These are phyloP conservation scores for Coleophora deauratella DNA, from an alignment of 2,888 invertebrate genomes.

Conservation along the genomic window DNA sequence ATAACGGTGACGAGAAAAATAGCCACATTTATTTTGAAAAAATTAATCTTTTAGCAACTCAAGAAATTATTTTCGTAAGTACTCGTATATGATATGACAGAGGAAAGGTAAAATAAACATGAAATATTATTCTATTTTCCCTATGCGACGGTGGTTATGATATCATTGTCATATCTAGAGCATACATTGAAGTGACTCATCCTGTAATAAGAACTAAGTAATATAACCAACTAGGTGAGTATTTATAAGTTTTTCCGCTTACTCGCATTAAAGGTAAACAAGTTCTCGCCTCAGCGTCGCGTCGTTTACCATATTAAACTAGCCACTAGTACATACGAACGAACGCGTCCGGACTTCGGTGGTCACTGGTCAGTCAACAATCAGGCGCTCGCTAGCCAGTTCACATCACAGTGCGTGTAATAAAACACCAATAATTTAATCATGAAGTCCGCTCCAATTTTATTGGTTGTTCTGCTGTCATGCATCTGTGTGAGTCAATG, in stretches of 20 bases:
- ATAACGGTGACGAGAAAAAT: too few relatives aligned
- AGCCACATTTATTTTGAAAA: too few relatives aligned
- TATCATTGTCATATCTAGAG: too few relatives aligned
- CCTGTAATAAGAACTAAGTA: too few relatives aligned
- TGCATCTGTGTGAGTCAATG: slow-evolving; percentile 40
- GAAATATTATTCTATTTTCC: too few relatives aligned
- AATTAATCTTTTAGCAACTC: too few relatives aligned
- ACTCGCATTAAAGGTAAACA: slow-evolving; percentile 35
- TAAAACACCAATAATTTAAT: not conserved
- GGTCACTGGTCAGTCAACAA: slow-evolving; percentile 26
- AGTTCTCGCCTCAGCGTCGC: slow-evolving; percentile 21
- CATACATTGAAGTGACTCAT: too few relatives aligned
- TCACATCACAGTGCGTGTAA: slow-evolving; percentile 23
- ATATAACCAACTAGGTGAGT: too few relatives aligned
- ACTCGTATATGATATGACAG: too few relatives aligned
- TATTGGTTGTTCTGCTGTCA: slow-evolving; percentile 41
- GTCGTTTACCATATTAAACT: slow-evolving; percentile 11
- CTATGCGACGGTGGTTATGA: too few relatives aligned
- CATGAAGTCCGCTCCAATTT: slow-evolving; percentile 47
- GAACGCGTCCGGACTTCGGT: not conserved
- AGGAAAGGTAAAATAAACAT: too few relatives aligned
- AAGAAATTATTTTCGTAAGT: too few relatives aligned
- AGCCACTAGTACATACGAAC: not conserved
- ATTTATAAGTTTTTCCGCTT: slow-evolving; percentile 36
- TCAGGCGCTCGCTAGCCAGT: slow-evolving; percentile 29